Base-by-base conservation (phyloP, 2,113 vertebrate species). In the Cyprinodon tularosa region DNA sequence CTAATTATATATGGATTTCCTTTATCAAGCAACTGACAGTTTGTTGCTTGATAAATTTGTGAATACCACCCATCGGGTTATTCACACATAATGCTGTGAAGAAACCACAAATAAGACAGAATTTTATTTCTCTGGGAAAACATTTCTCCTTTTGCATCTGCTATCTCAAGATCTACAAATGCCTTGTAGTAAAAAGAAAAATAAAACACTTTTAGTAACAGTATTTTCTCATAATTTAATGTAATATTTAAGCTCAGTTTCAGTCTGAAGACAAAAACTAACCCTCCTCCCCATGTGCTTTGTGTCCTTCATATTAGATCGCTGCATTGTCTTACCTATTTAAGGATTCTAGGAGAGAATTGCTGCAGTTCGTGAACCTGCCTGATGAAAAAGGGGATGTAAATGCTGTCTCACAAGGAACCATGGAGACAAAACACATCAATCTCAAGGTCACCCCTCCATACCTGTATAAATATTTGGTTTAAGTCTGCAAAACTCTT, bases 401-500 rank as follows among this genome's bases (percentile, higher is more conserved):
- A 84, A 85, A 90, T 90, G 74, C 63, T 83, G 76, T 69, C 68
- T 71, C 82, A 70, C 68, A 50, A 71, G 72, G 75, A 75, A 65
- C 61, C 61, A 71, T 61, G 72, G 45, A 62, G 71, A 81, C 64
- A 68, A 7, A 50, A 71, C 76, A 72, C 72, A 40, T 42, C 13
- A 4, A 66, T 82, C 74, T 87, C 87, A 90, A 89, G 88, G 90
- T 93, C 73, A 88, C 83, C 75, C 63, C 67, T 68, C 62, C 22
- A 65, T 74, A 62, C 45, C 75, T 62, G 40, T 60, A 88, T 92
- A 67, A 89, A 92, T 90, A 68, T 92, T 92, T 92, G 10, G 90
- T 81, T n/a, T 60, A 48, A 73, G 76, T n/a, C 63, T 67, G 74
- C 42, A 38, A 48, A 75, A 68, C 74, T 29, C 71, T 62, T 75